Evolutionary conservation across 92 coral and sea anemone species (phyloP).

Genomic region (Blastomussa wellsi): DNA sequence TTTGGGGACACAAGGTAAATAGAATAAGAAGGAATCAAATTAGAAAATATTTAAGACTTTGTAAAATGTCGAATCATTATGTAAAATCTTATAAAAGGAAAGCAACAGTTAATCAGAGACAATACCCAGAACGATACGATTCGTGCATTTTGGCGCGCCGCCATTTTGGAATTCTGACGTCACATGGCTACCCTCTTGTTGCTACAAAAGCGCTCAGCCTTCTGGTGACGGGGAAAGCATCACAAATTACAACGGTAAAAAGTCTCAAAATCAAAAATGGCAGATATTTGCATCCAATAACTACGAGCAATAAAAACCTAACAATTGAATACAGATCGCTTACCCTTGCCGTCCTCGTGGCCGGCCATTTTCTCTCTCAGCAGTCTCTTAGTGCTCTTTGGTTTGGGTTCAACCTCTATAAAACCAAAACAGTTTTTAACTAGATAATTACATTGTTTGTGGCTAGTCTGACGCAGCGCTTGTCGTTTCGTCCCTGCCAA

Average conservation of each 20-base stretch:
- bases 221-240: too few relatives aligned
- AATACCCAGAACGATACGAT: background rate
- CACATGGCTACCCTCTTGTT: background rate
- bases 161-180: background rate
- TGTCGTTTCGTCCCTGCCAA: too few relatives aligned
- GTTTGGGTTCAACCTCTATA: slow-evolving; percentile 88
- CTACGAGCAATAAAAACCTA: background rate
- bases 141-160: background rate
- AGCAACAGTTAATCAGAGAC: background rate
- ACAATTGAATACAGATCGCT: background rate
- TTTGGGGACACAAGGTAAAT: too few relatives aligned
- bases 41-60: too few relatives aligned
- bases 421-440: slow-evolving; percentile 3
- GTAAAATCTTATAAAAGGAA: background rate
- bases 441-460: too few relatives aligned
- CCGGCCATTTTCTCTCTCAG: slow-evolving; percentile 80
- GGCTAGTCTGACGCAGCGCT: too few relatives aligned
- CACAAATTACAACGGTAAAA: background rate
- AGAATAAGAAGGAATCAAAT: too few relatives aligned
- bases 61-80: too few relatives aligned
- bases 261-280: too few relatives aligned
- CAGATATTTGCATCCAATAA: background rate
- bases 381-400: slow-evolving; percentile 86
- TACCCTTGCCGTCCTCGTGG: slow-evolving; percentile 82
- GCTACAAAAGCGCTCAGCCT: background rate